Evolutionary conservation across 2,888 invertebrate species (phyloP).

Genomic region (Ectemnius continuus): DNA sequence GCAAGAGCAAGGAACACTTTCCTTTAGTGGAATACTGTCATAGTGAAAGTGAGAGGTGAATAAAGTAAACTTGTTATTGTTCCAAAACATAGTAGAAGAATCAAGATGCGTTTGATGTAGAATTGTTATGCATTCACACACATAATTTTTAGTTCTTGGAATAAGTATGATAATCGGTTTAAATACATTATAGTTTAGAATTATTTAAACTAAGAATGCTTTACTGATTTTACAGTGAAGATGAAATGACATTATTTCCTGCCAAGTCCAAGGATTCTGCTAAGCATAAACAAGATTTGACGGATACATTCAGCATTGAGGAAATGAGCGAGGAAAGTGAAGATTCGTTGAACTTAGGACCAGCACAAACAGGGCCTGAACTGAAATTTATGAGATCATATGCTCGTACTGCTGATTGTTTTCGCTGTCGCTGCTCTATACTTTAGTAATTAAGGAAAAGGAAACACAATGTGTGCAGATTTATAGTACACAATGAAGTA

Average conservation of each 20-base stretch:
- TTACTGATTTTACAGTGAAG: slow-evolving; percentile 68
- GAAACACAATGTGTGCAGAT: slow-evolving; percentile 5
- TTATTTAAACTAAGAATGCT: neutral
- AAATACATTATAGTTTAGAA: neutral
- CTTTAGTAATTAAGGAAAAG: slow-evolving; percentile 56
- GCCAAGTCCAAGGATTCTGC: slow-evolving; percentile 69
- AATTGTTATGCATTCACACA: no score
- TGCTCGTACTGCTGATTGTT: slow-evolving; percentile 69
- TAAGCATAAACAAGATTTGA: slow-evolving; percentile 79
- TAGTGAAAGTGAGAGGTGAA: slow-evolving; percentile 75
- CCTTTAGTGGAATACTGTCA: slow-evolving; percentile 80
- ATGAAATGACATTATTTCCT: slow-evolving; percentile 77
- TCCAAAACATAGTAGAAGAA: no score
- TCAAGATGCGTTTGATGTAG: no score
- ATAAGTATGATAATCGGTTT: neutral
- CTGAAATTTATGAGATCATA: slow-evolving; percentile 72
- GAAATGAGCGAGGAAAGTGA: slow-evolving; percentile 78
- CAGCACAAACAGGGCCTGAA: slow-evolving; percentile 67
- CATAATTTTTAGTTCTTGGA: neutral
- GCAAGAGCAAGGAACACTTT: slow-evolving; percentile 76
- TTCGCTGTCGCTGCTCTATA: slow-evolving; percentile 73
- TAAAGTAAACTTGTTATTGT: neutral
- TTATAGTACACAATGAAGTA: slow-evolving; percentile 13
- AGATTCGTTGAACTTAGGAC: slow-evolving; percentile 73
- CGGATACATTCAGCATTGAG: slow-evolving; percentile 81